These are phyloP conservation scores for Ornithorhynchus anatinus DNA, from an alignment of 2,113 vertebrate genomes.

Conservation along the genomic window DNA sequence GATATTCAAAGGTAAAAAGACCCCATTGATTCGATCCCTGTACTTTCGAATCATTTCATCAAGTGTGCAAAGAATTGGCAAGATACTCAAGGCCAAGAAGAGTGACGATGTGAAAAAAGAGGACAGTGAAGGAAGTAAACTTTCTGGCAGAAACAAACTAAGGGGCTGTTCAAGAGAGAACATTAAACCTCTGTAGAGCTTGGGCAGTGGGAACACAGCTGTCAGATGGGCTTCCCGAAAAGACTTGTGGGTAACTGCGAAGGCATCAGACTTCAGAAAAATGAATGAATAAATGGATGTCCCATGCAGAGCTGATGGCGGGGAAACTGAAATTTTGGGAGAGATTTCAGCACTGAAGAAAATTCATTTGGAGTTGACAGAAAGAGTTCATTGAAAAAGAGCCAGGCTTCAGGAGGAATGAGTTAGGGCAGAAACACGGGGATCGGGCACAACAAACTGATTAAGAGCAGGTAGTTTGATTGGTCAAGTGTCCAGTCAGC, in stretches of 20 bases:
- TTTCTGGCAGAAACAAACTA: constrained; percentile 34
- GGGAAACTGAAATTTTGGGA: not conserved
- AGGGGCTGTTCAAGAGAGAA: constrained; percentile 15
- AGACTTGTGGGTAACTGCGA: not conserved
- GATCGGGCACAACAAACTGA: too few relatives aligned
- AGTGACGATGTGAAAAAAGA: constrained; percentile 29
- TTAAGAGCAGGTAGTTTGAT: too few relatives aligned
- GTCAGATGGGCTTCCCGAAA: constrained; percentile 30
- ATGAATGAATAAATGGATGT: constrained; percentile 24
- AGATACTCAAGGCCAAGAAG: not conserved
- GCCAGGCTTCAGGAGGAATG: too few relatives aligned
- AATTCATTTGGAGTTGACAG: constrained; percentile 41
- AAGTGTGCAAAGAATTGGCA: constrained; percentile 46
- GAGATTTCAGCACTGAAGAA: constrained; percentile 3
- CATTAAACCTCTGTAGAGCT: constrained; percentile 23
- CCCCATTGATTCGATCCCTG: constrained; percentile 48
- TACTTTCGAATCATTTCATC: constrained; percentile 21
- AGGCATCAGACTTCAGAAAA: constrained; percentile 11
- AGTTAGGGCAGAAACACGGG: not conserved
- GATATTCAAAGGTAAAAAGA: constrained; percentile 43
- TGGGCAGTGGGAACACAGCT: constrained; percentile 47
- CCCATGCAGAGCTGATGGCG: not conserved
- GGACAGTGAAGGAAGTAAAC: constrained; percentile 43
- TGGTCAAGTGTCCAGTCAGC: not conserved
- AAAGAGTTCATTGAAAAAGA: not conserved